These are phyloP conservation scores for Entomobrya multifasciata DNA, from an alignment of 2,888 invertebrate genomes.

Conservation along the genomic window DNA sequence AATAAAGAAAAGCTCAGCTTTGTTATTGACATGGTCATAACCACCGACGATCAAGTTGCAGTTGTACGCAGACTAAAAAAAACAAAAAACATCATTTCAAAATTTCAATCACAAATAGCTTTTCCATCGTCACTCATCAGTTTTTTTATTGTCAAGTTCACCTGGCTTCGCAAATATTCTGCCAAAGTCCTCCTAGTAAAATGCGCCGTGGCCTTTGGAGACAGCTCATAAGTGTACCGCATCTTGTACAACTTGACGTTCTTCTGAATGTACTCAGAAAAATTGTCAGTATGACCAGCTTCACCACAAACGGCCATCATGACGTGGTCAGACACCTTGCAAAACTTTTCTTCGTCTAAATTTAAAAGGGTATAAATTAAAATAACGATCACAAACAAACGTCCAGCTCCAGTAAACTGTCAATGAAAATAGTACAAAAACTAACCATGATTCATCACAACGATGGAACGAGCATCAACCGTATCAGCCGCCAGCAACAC, in stretches of 20 bases:
- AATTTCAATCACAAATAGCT: neutral
- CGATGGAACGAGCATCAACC: conserved; percentile 92
- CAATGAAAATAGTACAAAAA: conserved; percentile 46
- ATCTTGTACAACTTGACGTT: conserved; percentile 99
- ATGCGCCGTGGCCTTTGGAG: conserved; percentile 94
- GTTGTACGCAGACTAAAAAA: conserved; percentile 86
- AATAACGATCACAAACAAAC: too few species aligned
- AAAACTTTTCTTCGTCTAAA: conserved; percentile 95
- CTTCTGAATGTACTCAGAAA: conserved; percentile 98
- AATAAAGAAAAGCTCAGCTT: conserved; percentile 94
- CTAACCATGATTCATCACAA: conserved; percentile 96
- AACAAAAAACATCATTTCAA: conserved; percentile 57
- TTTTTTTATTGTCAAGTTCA: conserved; percentile 81
- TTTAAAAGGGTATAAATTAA: too few species aligned
- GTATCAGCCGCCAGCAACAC: conserved; percentile 95
- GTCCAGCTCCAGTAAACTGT: neutral
- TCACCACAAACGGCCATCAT: conserved; percentile 97
- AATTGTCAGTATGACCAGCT: conserved; percentile 97
- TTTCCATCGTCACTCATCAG: too few species aligned
- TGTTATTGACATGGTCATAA: conserved; percentile 88
- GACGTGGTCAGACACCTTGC: conserved; percentile 92
- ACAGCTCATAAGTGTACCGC: conserved; percentile 98
- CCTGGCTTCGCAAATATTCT: conserved; percentile 92
- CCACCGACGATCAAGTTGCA: conserved; percentile 94
- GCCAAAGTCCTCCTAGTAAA: conserved; percentile 97